phyloP scores from a whole-genome alignment of 2,113 vertebrate genomes.

The Osmerus eperlanus region DNA sequence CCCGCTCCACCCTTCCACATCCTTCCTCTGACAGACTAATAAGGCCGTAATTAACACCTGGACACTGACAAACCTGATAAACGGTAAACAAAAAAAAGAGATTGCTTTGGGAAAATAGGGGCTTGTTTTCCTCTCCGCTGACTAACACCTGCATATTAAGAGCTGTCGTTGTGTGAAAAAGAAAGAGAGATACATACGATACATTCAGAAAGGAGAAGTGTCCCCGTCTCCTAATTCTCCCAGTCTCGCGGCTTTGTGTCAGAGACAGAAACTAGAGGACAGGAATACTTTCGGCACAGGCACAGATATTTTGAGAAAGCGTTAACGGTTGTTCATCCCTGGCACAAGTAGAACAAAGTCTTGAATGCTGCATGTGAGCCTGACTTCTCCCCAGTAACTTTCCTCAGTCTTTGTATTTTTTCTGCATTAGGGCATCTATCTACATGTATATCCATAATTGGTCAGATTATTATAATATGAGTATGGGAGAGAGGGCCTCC shows the following conservation, averaged over 20 bases:
- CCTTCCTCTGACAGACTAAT: conserved; percentile 48
- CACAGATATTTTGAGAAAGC: not conserved
- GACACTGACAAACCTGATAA: conserved; percentile 35
- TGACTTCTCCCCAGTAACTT: too few relatives aligned
- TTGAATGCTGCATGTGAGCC: too few relatives aligned
- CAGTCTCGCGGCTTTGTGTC: not conserved
- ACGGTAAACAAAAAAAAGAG: conserved; percentile 23
- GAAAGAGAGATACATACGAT: too few relatives aligned
- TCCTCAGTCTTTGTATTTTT: too few relatives aligned
- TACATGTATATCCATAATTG: too few relatives aligned
- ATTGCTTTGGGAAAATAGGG: conserved; percentile 48
- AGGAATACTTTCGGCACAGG: not conserved
- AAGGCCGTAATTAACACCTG: conserved; percentile 60
- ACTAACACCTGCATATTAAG: conserved; percentile 43
- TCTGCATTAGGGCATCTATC: too few relatives aligned
- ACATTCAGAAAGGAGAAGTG: not conserved
- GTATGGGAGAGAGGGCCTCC: too few relatives aligned
- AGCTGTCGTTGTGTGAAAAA: conserved; percentile 13
- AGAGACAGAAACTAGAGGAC: not conserved
- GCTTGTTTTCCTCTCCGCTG: conserved; percentile 43
- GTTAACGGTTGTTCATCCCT: not conserved
- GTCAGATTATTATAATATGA: too few relatives aligned
- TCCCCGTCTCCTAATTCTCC: not conserved
- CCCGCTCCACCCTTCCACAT: not conserved
- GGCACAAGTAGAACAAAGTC: not conserved